Evolutionary conservation across 2,113 vertebrate species (phyloP).

Genomic region (Syngnathus floridae): DNA sequence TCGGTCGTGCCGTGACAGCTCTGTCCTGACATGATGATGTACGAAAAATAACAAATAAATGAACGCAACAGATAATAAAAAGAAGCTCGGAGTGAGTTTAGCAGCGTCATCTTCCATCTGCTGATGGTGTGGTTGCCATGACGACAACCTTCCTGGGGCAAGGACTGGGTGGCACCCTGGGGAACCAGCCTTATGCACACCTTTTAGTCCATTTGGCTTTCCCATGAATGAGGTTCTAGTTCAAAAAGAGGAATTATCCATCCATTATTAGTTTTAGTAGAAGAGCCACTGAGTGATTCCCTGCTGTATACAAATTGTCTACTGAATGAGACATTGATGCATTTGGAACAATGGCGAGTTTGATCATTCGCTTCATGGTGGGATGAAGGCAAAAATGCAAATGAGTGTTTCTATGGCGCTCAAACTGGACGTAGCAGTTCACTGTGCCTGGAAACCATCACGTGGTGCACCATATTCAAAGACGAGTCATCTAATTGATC

Average conservation of each 20-base stretch:
- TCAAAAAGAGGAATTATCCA: too few relatives aligned
- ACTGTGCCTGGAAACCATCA: background rate
- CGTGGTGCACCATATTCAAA: background rate
- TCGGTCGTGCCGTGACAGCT: conserved; percentile 4
- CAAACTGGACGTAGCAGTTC: background rate
- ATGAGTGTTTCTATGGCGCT: background rate
- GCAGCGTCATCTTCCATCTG: conserved; percentile 38
- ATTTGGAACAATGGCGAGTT: conserved; percentile 55
- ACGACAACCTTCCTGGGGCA: conserved; percentile 66
- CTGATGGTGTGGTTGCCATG: conserved; percentile 72
- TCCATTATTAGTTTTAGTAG: conserved; percentile 5
- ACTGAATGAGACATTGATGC: conserved; percentile 65
- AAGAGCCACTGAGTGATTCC: conserved; percentile 32
- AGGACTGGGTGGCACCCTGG: conserved; percentile 58
- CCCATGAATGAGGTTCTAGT: background rate
- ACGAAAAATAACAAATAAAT: background rate
- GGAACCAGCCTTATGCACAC: conserved; percentile 22
- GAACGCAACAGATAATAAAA: background rate
- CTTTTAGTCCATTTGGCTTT: background rate
- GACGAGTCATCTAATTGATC: conserved; percentile 11
- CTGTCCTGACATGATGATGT: background rate
- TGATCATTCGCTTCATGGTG: conserved; percentile 42
- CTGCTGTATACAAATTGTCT: conserved; percentile 14
- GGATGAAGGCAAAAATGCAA: conserved; percentile 3
- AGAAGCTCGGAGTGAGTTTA: conserved; percentile 21